A percentile compares a stretch with the other conserved stretches of the same genome.
These are phyloP conservation scores for Apostichopus japonicus DNA, from an alignment of 35 echinoderm and acorn worm genomes.

Conservation along the genomic window DNA sequence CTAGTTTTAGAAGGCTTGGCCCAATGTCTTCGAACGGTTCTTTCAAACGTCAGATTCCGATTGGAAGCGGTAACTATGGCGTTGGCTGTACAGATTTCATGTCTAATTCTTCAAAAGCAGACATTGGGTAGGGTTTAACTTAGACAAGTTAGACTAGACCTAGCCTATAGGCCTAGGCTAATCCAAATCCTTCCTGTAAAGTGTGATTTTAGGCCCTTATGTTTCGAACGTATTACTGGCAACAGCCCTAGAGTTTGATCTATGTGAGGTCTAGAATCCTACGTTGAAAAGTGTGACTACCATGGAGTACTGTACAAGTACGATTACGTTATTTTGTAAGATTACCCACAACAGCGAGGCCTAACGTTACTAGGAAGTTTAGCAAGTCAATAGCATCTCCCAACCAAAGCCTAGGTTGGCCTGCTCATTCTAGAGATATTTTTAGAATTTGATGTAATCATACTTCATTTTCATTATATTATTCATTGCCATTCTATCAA, in stretches of 20 bases:
- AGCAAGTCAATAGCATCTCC: too few species aligned
- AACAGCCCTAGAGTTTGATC: background rate
- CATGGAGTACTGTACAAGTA: background rate
- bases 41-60: constrained; percentile 37
- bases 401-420: too few species aligned
- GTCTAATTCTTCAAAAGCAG: constrained; percentile 44
- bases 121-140: background rate
- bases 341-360: too few species aligned
- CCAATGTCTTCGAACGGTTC: background rate
- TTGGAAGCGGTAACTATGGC: constrained; percentile 59
- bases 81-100: constrained; percentile 79
- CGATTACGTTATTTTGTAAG: background rate
- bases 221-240: background rate
- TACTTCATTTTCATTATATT: too few species aligned
- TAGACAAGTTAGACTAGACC: background rate
- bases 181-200: background rate
- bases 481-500: too few species aligned
- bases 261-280: background rate
- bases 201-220: background rate
- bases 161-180: background rate
- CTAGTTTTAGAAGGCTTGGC: too few species aligned
- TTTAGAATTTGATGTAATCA: too few species aligned
- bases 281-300: background rate
- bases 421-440: too few species aligned
- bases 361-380: too few species aligned